These are phyloP conservation scores for Stictocephala bisonia DNA, from an alignment of 2,888 invertebrate species.

Conservation along the genomic window DNA sequence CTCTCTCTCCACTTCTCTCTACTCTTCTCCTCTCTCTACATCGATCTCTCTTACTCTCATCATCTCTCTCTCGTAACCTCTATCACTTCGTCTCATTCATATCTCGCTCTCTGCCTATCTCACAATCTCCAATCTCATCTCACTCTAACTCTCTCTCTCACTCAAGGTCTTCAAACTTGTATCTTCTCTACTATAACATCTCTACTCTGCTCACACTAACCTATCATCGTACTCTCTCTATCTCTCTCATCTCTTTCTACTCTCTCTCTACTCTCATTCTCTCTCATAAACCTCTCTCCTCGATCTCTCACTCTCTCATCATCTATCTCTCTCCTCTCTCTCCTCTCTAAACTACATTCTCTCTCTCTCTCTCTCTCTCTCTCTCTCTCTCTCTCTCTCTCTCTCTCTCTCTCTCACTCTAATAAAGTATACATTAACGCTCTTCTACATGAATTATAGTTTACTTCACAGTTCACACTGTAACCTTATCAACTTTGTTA, in stretches of 20 bases:
- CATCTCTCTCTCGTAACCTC: background rate
- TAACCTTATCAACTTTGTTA: no score
- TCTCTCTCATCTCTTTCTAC: no score
- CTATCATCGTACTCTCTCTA: conserved; percentile 29
- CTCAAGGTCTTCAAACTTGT: conserved; percentile 10
- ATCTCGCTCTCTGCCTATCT: background rate
- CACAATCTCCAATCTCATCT: background rate
- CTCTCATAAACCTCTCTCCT: conserved; percentile 40
- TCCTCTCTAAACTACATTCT: conserved; percentile 44
- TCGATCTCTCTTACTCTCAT: background rate
- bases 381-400: conserved; percentile 47
- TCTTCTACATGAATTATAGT: no score
- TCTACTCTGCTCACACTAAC: conserved; percentile 20
- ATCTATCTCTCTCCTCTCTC: conserved; percentile 6
- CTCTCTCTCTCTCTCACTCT: conserved; percentile 31
- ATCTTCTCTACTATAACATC: conserved; percentile 2
- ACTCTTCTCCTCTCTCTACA: no score
- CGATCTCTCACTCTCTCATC: no score
- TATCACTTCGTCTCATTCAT: background rate
- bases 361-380: conserved; percentile 49
- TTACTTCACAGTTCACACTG: no score
- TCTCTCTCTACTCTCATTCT: conserved; percentile 29
- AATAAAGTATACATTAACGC: no score
- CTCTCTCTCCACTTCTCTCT: no score
- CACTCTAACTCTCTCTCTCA: conserved; percentile 20